Evolutionary conservation across 1,140 invertebrate species (phyloP), one percentile per base, ranked within the genome.

Genomic region (Drosophila pallidifrons): DNA sequence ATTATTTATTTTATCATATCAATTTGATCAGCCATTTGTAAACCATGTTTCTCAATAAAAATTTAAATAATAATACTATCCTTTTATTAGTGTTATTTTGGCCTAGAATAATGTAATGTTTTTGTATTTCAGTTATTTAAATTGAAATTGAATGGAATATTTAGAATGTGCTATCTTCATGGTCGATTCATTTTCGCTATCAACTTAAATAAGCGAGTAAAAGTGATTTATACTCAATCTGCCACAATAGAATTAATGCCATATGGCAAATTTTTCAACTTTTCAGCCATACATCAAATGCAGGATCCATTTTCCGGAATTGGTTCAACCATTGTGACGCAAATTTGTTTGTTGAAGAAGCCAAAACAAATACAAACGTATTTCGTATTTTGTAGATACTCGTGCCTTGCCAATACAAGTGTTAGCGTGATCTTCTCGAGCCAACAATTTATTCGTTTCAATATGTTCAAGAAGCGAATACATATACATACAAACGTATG

Each of bases 261-360:
- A 54, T 54, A 54, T 54, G 51, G 51, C 16, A 30, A 54, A 54
- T 35, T 32, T 30, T 32, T 54, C 30, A 32, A 28, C n/a, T 54
- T 54, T 49, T 49, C 47, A 49, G 47, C 47, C 16, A 49, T 49
- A 49, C 47, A 28, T 49, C 51, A 65, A 54, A 54, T 30, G n/a
- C 32, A 58, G 35, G 49, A 51, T 47, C 47, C 30, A 38, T 63
- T 61, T 61, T 63, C 46, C 46, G 32, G 30, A 61, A 49, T 47
- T 43, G 10, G 11, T 16, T 16, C 43, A 35, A 32, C 45, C 43
- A 28, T 47, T 60, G 43, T 47, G 58, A 60, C 58, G 30, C 46
- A 16, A 49, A 61, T 30, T 61, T 61, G 28, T 63, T 51, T 32
- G 59, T 38, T 63, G 46, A n/a, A 20, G 46, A 63, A 47, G 30